These are phyloP conservation scores for Peromyscus melanophrys DNA, from an alignment of 2,797 vertebrate species.

Conservation along the genomic window DNA sequence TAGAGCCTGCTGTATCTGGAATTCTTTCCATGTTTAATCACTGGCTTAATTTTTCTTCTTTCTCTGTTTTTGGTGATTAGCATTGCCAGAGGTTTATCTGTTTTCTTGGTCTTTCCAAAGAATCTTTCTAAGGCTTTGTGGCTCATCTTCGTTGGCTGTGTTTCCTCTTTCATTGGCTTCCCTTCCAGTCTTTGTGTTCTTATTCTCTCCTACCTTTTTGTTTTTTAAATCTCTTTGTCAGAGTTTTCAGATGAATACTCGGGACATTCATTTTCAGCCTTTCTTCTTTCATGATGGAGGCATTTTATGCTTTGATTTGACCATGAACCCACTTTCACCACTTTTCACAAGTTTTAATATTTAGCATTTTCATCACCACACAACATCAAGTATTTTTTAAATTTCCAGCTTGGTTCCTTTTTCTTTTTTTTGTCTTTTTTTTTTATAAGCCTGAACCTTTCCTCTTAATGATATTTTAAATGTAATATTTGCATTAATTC, in stretches of 20 bases:
- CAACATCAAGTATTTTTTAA: neutral
- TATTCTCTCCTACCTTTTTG: neutral
- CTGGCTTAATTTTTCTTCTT: neutral
- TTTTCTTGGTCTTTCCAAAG: constrained; percentile 4
- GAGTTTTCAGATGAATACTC: neutral
- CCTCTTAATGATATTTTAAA: neutral
- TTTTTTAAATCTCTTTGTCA: neutral
- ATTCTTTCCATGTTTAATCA: neutral
- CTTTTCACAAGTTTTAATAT: neutral
- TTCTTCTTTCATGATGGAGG: neutral
- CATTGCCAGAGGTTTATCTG: neutral
- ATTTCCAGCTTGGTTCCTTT: neutral
- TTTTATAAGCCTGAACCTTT: neutral
- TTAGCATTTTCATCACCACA: neutral
- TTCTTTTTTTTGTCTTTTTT: neutral
- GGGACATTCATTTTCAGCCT: neutral
- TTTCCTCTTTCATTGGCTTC: neutral
- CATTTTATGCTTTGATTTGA: neutral
- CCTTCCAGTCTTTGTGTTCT: neutral
- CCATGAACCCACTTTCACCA: neutral
- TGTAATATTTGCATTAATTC: neutral
- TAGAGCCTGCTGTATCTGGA: neutral
- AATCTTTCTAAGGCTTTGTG: neutral
- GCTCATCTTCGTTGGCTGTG: neutral
- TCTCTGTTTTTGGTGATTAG: neutral